These are phyloP conservation scores for Onychostoma macrolepis DNA, from an alignment of 2,113 vertebrate genomes.

Conservation along the genomic window DNA sequence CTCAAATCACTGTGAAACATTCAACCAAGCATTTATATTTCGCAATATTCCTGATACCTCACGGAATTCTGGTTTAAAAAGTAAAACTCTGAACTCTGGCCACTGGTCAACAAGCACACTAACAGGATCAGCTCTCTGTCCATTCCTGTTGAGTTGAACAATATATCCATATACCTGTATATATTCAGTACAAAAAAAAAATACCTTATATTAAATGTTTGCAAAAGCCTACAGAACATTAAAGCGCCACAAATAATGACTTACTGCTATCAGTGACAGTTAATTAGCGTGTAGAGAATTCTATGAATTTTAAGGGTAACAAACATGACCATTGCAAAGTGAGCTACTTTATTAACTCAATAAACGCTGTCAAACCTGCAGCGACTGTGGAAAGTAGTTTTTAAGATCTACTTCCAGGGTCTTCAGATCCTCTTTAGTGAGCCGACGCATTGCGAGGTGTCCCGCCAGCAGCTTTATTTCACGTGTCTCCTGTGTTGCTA, in stretches of 20 bases:
- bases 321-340: not conserved
- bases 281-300: not conserved
- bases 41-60: slow-evolving; percentile 54
- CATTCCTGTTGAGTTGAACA: slow-evolving; percentile 51
- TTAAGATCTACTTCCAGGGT: slow-evolving; percentile 50
- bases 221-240: not conserved
- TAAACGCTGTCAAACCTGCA: slow-evolving; percentile 51
- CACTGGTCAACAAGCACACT: slow-evolving; percentile 67
- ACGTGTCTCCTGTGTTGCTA: not conserved
- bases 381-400: slow-evolving; percentile 62
- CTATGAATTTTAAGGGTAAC: not conserved
- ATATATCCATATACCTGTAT: slow-evolving; percentile 64
- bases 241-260: not conserved
- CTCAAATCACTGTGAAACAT: not conserved
- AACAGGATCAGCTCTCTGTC: slow-evolving; percentile 45
- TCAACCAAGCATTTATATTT: not conserved
- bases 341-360: not conserved
- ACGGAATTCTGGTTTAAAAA: slow-evolving; percentile 52
- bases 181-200: not conserved
- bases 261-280: not conserved
- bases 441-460: slow-evolving; percentile 48
- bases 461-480: not conserved
- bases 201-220: not conserved
- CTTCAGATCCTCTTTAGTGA: slow-evolving; percentile 63
- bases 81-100: slow-evolving; percentile 67